These are phyloP conservation scores for Erithacus rubecula DNA, from an alignment of 2,797 vertebrate species.

Conservation along the genomic window DNA sequence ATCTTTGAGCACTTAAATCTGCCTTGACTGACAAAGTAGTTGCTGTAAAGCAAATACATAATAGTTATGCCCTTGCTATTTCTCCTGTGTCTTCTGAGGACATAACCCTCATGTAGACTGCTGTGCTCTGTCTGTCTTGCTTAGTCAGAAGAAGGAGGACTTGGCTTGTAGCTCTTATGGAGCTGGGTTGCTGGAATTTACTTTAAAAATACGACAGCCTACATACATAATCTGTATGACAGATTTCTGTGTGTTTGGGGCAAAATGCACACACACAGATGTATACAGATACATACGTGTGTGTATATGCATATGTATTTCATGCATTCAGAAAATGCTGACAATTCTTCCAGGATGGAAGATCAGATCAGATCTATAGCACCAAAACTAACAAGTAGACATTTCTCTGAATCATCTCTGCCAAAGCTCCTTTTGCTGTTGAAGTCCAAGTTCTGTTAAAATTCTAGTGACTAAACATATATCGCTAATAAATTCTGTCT, in stretches of 20 bases:
- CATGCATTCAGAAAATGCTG: background rate
- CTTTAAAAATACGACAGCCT: background rate
- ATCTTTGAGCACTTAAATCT: background rate
- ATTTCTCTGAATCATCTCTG: background rate
- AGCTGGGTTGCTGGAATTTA: background rate
- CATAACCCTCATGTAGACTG: background rate
- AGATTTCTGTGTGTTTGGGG: background rate
- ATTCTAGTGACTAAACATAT: background rate
- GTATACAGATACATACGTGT: too few species aligned
- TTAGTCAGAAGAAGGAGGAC: background rate
- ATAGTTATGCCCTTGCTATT: background rate
- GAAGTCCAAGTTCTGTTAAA: background rate
- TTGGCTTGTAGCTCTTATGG: background rate
- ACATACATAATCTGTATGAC: background rate
- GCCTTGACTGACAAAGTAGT: background rate
- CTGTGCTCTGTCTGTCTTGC: background rate
- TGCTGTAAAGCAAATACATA: background rate
- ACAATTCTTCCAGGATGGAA: background rate
- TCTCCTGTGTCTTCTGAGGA: background rate
- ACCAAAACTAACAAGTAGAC: background rate
- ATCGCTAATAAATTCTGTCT: background rate
- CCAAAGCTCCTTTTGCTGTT: background rate
- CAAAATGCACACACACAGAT: background rate
- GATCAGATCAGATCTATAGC: background rate
- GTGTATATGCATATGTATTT: too few species aligned